phyloP scores from a whole-genome alignment of 2,888 invertebrate genomes.

The Agrotis exclamationis region DNA sequence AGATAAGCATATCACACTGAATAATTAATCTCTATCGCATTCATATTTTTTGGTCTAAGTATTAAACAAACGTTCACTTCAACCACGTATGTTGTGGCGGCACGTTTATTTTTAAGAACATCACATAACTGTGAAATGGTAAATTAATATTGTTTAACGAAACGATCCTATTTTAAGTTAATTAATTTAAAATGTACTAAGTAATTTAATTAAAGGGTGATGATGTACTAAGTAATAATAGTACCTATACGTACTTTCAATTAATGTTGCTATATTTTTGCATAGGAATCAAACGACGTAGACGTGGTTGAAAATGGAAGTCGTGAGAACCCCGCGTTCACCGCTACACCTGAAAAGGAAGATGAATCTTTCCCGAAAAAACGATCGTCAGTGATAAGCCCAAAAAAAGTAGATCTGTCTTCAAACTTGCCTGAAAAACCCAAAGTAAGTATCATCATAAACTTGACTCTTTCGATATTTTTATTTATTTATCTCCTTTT shows the following conservation, averaged over 20 bases:
- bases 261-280: constrained; percentile 2
- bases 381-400: constrained; percentile 23
- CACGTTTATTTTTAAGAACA: constrained; percentile 39
- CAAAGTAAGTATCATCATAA: constrained; percentile 47
- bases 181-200: no score
- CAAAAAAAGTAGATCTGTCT: constrained; percentile 30
- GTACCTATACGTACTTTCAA: not conserved
- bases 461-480: no score
- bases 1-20: constrained; percentile 57
- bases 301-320: constrained; percentile 65
- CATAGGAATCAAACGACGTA: constrained; percentile 63
- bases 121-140: constrained; percentile 56
- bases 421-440: constrained; percentile 27
- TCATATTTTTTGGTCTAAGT: constrained; percentile 44
- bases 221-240: no score
- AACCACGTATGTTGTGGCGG: constrained; percentile 58
- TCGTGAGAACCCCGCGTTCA: constrained; percentile 67
- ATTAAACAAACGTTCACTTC: constrained; percentile 57
- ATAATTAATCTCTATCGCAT: constrained; percentile 58
- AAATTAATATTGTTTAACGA: constrained; percentile 36
- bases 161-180: not conserved
- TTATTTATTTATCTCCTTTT: no score
- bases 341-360: constrained; percentile 67
- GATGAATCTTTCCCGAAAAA: constrained; percentile 33
- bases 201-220: no score